Conservation (phyloP, 2,888 invertebrate species). For the Coelinius sp. region DNA sequence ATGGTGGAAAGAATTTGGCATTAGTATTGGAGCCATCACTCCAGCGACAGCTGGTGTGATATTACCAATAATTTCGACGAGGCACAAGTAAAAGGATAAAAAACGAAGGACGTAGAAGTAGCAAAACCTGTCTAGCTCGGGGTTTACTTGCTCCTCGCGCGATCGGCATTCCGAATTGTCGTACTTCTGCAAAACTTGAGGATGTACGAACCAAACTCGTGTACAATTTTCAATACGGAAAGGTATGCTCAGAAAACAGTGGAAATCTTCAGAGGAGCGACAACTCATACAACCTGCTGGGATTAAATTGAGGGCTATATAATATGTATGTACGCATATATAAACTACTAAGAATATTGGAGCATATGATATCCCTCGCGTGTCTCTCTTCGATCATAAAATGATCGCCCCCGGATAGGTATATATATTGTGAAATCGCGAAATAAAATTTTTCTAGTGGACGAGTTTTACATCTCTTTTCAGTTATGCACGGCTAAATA, state of each 20-base stretch:
- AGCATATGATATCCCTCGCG: constrained; percentile 31
- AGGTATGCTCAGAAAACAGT: background rate
- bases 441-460: constrained; percentile 7
- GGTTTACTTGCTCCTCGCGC: background rate
- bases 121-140: background rate
- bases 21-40: background rate
- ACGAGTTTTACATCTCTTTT: background rate
- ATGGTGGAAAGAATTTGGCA: background rate
- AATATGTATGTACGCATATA: background rate
- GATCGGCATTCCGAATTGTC: background rate
- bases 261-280: background rate
- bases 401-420: constrained; percentile 42
- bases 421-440: background rate
- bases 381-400: constrained; percentile 45
- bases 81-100: background rate
- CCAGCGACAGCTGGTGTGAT: background rate
- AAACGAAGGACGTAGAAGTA: background rate
- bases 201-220: background rate
- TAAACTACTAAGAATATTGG: background rate
- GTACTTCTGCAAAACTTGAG: background rate
- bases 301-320: background rate
- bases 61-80: background rate
- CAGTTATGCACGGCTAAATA: constrained; percentile 32
- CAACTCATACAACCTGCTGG: background rate
- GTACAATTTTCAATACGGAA: background rate